Conservation (phyloP, 2,888 invertebrate genomes). For the Caenorhabditis parvicauda region DNA sequence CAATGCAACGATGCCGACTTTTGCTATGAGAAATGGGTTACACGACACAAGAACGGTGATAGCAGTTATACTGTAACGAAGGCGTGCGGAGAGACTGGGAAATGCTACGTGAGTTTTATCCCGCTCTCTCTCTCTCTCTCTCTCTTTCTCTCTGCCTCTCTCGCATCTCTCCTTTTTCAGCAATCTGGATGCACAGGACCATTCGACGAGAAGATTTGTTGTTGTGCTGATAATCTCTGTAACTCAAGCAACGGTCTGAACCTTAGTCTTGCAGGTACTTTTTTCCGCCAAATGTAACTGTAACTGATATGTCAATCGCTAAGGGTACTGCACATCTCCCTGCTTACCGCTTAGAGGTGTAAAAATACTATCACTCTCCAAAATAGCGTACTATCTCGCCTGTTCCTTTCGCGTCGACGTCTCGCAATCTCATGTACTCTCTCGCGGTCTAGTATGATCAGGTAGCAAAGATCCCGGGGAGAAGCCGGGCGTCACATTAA, state of each 20-base stretch:
- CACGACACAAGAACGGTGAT: slow-evolving; percentile 32
- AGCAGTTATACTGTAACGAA: slow-evolving; percentile 36
- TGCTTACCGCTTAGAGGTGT: too few species aligned
- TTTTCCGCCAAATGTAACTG: too few species aligned
- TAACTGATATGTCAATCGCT: too few species aligned
- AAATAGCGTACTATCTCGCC: too few species aligned
- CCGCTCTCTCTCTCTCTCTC: background rate
- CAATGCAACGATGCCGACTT: slow-evolving; percentile 34
- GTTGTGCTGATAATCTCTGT: slow-evolving; percentile 41
- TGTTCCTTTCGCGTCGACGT: too few species aligned
- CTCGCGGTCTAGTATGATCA: too few species aligned
- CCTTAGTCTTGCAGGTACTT: slow-evolving; percentile 18
- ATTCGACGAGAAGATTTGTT: slow-evolving; percentile 35
- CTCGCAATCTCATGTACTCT: too few species aligned
- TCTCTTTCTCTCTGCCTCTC: background rate
- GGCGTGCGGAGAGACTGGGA: slow-evolving; percentile 37
- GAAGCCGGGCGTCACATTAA: too few species aligned
- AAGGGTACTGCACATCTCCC: too few species aligned
- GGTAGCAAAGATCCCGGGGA: too few species aligned
- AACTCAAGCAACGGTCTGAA: slow-evolving; percentile 38
- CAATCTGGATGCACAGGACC: slow-evolving; percentile 39
- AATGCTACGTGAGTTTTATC: slow-evolving; percentile 34
- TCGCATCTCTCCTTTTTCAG: slow-evolving; percentile 21
- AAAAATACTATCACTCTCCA: too few species aligned
- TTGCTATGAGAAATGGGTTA: slow-evolving; percentile 37